A percentile compares a stretch with the other conserved stretches of the same genome.
Conservation (phyloP, 1,140 invertebrate genomes). For the Macrobrachium rosenbergii region DNA sequence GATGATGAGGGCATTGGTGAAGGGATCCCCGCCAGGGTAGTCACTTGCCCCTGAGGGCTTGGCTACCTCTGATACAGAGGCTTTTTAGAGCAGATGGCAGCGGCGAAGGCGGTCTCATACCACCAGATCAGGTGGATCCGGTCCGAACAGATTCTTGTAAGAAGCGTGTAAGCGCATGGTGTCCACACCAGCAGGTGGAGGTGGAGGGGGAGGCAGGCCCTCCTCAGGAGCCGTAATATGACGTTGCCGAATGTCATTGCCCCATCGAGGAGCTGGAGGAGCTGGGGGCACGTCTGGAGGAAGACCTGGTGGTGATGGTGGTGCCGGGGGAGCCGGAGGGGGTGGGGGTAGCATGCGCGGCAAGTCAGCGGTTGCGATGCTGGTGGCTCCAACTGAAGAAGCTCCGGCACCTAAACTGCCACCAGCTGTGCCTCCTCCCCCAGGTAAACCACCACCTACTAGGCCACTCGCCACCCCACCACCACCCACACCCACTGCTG, state of each 20-base stretch:
- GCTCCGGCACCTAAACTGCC: constrained; percentile 26
- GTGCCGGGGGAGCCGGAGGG: constrained; percentile 55
- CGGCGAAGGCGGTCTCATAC: constrained; percentile 54
- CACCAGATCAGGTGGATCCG: constrained; percentile 65
- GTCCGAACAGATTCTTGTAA: constrained; percentile 66
- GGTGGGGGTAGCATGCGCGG: constrained; percentile 62
- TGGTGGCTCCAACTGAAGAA: constrained; percentile 37
- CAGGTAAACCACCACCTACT: not conserved
- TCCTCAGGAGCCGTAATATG: constrained; percentile 63
- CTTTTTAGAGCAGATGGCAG: constrained; percentile 15
- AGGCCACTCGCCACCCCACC: constrained; percentile 12
- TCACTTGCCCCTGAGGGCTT: constrained; percentile 45
- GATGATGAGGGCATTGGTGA: constrained; percentile 1
- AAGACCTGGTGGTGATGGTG: constrained; percentile 53
- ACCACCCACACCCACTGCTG: constrained; percentile 23
- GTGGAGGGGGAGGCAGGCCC: constrained; percentile 63
- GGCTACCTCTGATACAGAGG: constrained; percentile 57
- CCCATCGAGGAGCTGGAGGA: constrained; percentile 64
- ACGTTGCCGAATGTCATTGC: constrained; percentile 64
- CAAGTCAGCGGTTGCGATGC: constrained; percentile 45
- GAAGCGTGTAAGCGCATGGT: constrained; percentile 62
- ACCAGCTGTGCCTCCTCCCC: constrained; percentile 12
- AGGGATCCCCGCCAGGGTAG: constrained; percentile 49
- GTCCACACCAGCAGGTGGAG: constrained; percentile 64
- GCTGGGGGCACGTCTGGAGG: constrained; percentile 65